A percentile compares a stretch with the other conserved stretches of the same genome.
phyloP scores from a whole-genome alignment of 2,797 vertebrate genomes.

The Naso thynnoides region DNA sequence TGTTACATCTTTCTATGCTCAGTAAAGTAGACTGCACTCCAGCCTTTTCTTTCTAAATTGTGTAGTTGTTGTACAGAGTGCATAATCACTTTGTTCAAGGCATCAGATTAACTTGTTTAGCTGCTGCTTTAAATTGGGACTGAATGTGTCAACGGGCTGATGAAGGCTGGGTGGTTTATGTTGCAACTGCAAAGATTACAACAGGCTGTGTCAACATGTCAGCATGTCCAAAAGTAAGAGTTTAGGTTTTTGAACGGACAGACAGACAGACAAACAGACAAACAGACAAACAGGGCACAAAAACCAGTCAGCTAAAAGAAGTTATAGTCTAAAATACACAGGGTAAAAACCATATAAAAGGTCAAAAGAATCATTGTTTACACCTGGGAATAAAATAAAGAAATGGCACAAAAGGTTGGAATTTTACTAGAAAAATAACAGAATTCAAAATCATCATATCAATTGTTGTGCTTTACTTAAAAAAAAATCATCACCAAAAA shows the following conservation, averaged over 20 bases:
- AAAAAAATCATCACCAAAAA: too few species aligned
- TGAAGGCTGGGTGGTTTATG: background rate
- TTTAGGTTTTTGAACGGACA: slow-evolving; percentile 3
- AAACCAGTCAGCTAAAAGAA: too few species aligned
- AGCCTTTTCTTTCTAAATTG: slow-evolving; percentile 3
- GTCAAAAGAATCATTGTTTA: too few species aligned
- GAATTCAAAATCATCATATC: too few species aligned
- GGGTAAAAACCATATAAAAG: too few species aligned
- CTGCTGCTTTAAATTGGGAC: slow-evolving; percentile 4
- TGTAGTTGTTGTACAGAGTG: background rate
- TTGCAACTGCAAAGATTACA: slow-evolving; percentile 23
- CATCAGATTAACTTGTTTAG: slow-evolving; percentile 11
- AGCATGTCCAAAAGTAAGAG: background rate
- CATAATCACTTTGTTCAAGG: slow-evolving; percentile 8
- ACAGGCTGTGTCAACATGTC: slow-evolving; percentile 25
- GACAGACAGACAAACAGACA: background rate
- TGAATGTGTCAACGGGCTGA: background rate
- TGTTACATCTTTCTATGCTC: background rate
- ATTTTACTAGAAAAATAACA: too few species aligned
- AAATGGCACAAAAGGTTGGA: too few species aligned
- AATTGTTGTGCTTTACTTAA: too few species aligned
- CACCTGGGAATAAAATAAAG: too few species aligned
- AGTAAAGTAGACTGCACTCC: background rate
- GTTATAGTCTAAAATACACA: too few species aligned
- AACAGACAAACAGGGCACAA: too few species aligned